phyloP scores from a whole-genome alignment of 2,888 invertebrate species.

The Mantis religiosa region DNA sequence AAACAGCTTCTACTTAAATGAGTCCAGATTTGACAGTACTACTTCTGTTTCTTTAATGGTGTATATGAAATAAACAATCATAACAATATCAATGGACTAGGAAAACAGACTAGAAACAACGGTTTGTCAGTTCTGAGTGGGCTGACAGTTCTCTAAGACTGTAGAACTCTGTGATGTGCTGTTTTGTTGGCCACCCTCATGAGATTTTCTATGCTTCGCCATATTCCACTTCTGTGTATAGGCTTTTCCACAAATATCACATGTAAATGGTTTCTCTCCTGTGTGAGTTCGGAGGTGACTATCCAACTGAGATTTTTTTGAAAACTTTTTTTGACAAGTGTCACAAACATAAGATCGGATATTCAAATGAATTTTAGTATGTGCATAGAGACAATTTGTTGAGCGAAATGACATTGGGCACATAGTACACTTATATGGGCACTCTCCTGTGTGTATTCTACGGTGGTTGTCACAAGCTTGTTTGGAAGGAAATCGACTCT shows the following conservation, averaged over 20 bases:
- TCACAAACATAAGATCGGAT: conserved; percentile 55
- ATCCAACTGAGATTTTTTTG: conserved; percentile 50
- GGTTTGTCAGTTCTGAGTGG: no score
- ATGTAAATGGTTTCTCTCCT: conserved; percentile 51
- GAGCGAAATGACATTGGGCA: conserved; percentile 58
- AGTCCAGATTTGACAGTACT: no score
- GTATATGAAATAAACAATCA: no score
- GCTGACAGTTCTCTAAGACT: background rate
- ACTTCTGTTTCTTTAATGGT: no score
- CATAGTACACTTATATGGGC: conserved; percentile 45
- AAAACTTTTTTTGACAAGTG: conserved; percentile 54
- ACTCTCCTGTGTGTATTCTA: conserved; percentile 41
- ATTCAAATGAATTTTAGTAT: conserved; percentile 56
- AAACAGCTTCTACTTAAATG: no score
- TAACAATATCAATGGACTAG: no score
- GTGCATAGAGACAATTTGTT: conserved; percentile 60
- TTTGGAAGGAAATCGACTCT: conserved; percentile 48
- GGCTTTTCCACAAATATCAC: conserved; percentile 47
- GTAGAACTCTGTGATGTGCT: background rate
- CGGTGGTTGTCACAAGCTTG: conserved; percentile 46
- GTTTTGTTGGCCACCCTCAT: background rate
- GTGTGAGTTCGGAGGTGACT: conserved; percentile 55
- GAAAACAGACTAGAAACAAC: no score
- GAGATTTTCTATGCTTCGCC: background rate
- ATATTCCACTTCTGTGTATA: background rate